Base-by-base conservation (phyloP, 2,888 invertebrate species). In the Stramonita haemastoma region DNA sequence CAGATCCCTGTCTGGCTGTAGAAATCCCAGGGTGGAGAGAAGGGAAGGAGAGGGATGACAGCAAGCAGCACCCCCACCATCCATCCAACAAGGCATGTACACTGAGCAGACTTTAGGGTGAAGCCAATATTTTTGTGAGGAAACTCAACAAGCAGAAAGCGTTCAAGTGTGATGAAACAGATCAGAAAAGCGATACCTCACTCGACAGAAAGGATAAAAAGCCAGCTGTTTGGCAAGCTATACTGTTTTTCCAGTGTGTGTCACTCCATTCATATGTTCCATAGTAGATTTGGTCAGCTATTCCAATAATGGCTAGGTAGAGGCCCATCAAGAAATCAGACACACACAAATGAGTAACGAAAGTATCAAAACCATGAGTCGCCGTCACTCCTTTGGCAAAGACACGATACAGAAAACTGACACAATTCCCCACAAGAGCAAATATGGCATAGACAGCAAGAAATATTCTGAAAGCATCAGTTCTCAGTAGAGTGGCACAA, bases 91-190 rank as follows among this genome's bases (percentile, higher is more conserved):
- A 89, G 34, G 32, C 93, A 93, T 0, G 93, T 88, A 81, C 91
- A 87, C 29, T 93, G 91, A 6, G 94, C 93, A 11, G 88, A 91
- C 34, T 91, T 92, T 11, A 91, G 83, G 15, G 92, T 93, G 57
- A 95, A 93, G 19, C 90, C 89, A 15, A 91, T 46, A n/a, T 90
- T 87, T 32, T 90, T 96, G 84, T 97, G 94, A 22, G 97, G 97
- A 91, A 97, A 96, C 26, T 97, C 97, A 73, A 97, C 97, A 0
- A 97, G 97, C 91, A 97, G 96, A 92, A 97, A 96, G n/a, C 97
- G 96, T 94, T 97, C 97, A 96, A 97, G 96, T 0, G 97, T 97
- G 89, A 97, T 97, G 91, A 97, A 92, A 0, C 97, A 96, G 17
- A 97, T 96, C 86, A 97, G 96, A 90, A 97, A 94, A 2, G 97